These are phyloP conservation scores for Camponotus fellah DNA, from an alignment of 2,888 invertebrate species.

Conservation along the genomic window DNA sequence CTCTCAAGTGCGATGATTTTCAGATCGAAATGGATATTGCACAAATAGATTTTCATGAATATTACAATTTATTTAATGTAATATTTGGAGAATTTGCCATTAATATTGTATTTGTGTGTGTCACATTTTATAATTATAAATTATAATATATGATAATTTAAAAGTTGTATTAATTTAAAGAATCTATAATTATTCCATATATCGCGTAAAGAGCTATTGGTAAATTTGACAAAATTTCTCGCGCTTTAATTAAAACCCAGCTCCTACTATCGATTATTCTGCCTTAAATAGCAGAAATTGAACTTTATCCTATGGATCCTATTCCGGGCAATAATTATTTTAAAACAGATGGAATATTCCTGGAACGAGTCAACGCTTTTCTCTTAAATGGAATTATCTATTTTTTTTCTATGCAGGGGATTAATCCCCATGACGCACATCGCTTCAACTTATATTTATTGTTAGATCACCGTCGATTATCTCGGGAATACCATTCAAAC, in stretches of 20 bases:
- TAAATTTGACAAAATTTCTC: conserved; percentile 26
- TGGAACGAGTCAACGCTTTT: conserved; percentile 19
- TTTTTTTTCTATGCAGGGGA: conserved; percentile 13
- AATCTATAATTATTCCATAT: background rate
- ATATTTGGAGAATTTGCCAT: background rate
- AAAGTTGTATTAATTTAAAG: background rate
- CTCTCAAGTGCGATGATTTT: conserved; percentile 10
- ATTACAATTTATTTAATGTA: background rate
- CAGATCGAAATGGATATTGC: background rate
- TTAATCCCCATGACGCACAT: conserved; percentile 25
- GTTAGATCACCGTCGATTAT: conserved; percentile 25
- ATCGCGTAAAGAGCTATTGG: background rate
- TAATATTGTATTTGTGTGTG: background rate
- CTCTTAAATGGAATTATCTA: conserved; percentile 9
- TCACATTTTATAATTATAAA: background rate
- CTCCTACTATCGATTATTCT: background rate
- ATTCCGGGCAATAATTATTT: conserved; percentile 13
- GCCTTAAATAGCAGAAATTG: conserved; percentile 10
- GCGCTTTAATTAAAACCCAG: background rate
- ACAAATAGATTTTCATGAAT: background rate
- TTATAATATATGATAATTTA: background rate
- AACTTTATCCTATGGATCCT: conserved; percentile 4
- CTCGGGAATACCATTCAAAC: conserved; percentile 1
- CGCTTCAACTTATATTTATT: conserved; percentile 20
- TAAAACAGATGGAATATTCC: conserved; percentile 20